These are phyloP conservation scores for Pachymerium ferrugineum DNA, from an alignment of 2,888 invertebrate genomes.

Conservation along the genomic window DNA sequence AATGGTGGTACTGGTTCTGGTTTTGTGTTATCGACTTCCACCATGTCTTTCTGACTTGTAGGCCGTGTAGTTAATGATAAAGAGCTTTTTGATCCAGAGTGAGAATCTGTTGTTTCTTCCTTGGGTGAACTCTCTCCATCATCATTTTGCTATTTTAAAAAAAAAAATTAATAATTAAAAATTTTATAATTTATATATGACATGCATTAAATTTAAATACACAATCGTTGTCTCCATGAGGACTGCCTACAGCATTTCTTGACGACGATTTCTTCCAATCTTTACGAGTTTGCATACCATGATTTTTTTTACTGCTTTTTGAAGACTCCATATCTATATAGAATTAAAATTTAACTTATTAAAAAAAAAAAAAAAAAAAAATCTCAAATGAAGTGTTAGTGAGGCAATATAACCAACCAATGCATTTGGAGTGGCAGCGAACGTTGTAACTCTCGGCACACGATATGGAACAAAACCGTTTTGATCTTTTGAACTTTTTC, in stretches of 20 bases:
- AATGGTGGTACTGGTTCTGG: slow-evolving; percentile 21
- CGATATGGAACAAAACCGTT: slow-evolving; percentile 67
- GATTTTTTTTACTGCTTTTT: slow-evolving; percentile 29
- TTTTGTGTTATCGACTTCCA: slow-evolving; percentile 35
- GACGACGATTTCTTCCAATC: slow-evolving; percentile 37
- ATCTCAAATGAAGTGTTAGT: not conserved
- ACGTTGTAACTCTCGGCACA: slow-evolving; percentile 60
- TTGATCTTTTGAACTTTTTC: slow-evolving; percentile 65
- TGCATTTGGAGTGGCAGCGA: slow-evolving; percentile 46
- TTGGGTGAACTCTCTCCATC: slow-evolving; percentile 31
- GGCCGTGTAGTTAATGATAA: slow-evolving; percentile 36
- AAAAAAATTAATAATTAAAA: not conserved
- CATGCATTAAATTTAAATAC: slow-evolving; percentile 32
- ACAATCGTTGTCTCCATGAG: slow-evolving; percentile 38
- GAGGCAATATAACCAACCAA: slow-evolving; percentile 37
- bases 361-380: no score
- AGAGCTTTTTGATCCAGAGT: slow-evolving; percentile 36
- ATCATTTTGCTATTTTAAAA: slow-evolving; percentile 19
- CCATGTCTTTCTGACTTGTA: slow-evolving; percentile 36
- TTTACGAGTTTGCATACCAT: slow-evolving; percentile 38
- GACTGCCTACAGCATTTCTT: slow-evolving; percentile 7
- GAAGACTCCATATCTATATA: not conserved
- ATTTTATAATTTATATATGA: no score
- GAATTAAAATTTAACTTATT: no score
- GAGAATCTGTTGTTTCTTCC: slow-evolving; percentile 37